Evolutionary conservation across 2,888 invertebrate genomes (phyloP).

Genomic region (Tuta absoluta): DNA sequence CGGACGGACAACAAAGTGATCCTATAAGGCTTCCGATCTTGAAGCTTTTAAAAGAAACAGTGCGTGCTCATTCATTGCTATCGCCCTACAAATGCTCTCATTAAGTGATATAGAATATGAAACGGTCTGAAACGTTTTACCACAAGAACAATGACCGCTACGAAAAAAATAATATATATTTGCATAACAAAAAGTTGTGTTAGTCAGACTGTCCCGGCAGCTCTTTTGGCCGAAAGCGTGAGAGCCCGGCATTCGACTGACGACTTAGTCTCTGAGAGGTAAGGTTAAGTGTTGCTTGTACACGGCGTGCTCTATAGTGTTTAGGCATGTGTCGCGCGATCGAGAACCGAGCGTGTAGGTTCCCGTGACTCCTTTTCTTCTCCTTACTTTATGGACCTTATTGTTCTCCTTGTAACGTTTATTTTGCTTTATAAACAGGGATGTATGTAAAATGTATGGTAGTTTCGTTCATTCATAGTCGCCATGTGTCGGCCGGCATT

Average conservation of each 20-base stretch:
- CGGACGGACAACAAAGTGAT: too few species aligned
- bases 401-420: conserved; percentile 31
- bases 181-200: conserved; percentile 36
- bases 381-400: conserved; percentile 33
- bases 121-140: conserved; percentile 20
- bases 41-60: neutral
- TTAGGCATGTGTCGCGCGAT: neutral
- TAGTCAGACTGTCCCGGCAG: conserved; percentile 33
- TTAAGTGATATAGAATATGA: conserved; percentile 15
- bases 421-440: conserved; percentile 31
- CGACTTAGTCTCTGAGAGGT: neutral
- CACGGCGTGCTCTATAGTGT: neutral
- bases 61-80: neutral
- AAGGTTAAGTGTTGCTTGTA: conserved; percentile 6
- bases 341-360: neutral
- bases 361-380: neutral
- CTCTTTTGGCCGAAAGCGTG: conserved; percentile 8
- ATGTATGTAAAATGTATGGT: conserved; percentile 29
- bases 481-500: conserved; percentile 43
- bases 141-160: conserved; percentile 39
- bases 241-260: neutral
- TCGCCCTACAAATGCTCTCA: conserved; percentile 22
- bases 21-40: too few species aligned
- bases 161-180: conserved; percentile 35
- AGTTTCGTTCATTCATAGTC: conserved; percentile 36